Evolutionary conservation across 2,113 vertebrate species (phyloP).

Genomic region (Clarias batrachus): DNA sequence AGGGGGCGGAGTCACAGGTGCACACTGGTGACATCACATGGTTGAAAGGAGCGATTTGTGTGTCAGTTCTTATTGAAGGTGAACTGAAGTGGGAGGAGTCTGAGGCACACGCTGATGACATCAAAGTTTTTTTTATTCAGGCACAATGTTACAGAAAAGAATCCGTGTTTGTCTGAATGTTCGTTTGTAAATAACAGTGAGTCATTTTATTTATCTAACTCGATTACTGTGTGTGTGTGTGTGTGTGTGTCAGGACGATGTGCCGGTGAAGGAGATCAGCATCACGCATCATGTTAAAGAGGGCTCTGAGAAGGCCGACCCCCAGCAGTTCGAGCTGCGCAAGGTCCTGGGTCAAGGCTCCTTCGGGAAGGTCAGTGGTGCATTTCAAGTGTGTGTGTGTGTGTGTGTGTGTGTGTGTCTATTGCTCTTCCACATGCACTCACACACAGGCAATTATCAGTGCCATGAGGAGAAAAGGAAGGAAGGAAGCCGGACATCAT

Average conservation of each 20-base stretch:
- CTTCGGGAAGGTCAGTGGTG: slow-evolving; percentile 79
- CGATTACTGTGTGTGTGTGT: neutral
- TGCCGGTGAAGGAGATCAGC: slow-evolving; percentile 82
- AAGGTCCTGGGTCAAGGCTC: slow-evolving; percentile 86
- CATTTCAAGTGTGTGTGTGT: neutral
- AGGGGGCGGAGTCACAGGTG: no score
- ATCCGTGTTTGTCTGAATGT: neutral
- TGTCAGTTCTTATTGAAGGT: neutral
- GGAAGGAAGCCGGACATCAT: neutral
- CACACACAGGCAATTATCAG: slow-evolving; percentile 1
- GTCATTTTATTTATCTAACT: neutral
- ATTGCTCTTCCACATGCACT: neutral
- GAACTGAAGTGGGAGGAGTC: neutral
- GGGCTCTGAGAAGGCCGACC: slow-evolving; percentile 84
- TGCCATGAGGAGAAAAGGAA: neutral
- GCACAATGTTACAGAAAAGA: neutral
- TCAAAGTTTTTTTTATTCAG: neutral
- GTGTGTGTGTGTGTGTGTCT: slow-evolving; percentile 16
- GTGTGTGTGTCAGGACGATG: slow-evolving; percentile 74
- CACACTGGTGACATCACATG: no score
- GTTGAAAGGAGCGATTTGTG: no score
- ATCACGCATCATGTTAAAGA: slow-evolving; percentile 85
- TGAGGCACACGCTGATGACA: neutral
- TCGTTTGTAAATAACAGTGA: neutral
- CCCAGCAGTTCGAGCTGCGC: slow-evolving; percentile 81